These are phyloP conservation scores for Erythrocercus mccallii DNA, from an alignment of 2,113 vertebrate genomes.

Conservation along the genomic window DNA sequence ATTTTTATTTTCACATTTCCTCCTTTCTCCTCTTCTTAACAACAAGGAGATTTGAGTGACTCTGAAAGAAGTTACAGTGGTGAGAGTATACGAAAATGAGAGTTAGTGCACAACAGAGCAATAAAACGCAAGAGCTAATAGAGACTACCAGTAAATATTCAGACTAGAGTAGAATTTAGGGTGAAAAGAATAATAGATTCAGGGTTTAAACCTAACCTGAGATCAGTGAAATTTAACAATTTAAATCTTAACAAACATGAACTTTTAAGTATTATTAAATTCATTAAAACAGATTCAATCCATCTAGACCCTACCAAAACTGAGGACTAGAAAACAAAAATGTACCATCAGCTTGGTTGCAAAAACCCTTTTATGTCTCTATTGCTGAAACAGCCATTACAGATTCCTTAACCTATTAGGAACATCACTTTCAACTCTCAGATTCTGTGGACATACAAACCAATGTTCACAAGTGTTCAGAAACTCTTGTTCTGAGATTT, in stretches of 20 bases:
- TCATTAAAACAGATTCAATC: background rate
- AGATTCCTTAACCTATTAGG: background rate
- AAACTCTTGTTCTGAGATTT: background rate
- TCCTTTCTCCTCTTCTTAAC: background rate
- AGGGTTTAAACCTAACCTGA: background rate
- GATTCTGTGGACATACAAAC: background rate
- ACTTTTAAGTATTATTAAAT: background rate
- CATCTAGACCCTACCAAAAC: background rate
- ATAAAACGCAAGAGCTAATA: background rate
- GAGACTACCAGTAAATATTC: background rate
- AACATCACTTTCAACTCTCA: background rate
- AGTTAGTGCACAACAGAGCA: background rate
- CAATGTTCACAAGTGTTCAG: background rate
- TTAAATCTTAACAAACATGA: background rate
- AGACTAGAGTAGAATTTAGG: background rate
- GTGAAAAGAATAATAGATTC: background rate
- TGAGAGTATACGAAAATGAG: background rate
- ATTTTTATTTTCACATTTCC: accelerated
- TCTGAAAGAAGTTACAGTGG: background rate
- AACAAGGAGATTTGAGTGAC: background rate
- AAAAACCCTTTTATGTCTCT: background rate
- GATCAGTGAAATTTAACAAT: background rate
- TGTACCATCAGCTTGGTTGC: background rate
- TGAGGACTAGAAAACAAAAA: background rate
- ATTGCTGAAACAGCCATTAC: background rate